Conservation (phyloP, 2,888 invertebrate species). For the Palloptera scutellata region DNA sequence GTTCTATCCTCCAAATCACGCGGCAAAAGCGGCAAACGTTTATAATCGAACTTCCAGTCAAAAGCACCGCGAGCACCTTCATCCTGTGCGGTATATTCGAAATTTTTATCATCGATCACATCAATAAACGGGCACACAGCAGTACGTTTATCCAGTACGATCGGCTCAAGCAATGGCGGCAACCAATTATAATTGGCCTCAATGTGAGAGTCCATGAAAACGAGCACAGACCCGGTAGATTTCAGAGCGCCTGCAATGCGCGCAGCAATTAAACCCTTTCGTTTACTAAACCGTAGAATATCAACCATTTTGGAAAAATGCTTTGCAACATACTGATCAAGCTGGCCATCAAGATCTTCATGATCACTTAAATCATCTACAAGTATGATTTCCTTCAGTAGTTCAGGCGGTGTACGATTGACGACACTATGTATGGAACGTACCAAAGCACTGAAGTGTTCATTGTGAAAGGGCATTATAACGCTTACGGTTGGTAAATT, state of each 20-base stretch:
- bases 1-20: constrained; percentile 46
- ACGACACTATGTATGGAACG: constrained; percentile 80
- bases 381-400: constrained; percentile 87
- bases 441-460: constrained; percentile 85
- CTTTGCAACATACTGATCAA: constrained; percentile 77
- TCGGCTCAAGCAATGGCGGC: constrained; percentile 89
- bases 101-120: constrained; percentile 65
- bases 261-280: constrained; percentile 87
- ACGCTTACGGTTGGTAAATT: constrained; percentile 78
- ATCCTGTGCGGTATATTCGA: constrained; percentile 37
- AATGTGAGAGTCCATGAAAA: constrained; percentile 90
- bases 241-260: constrained; percentile 80
- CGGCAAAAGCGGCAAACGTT: constrained; percentile 75
- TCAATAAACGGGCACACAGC: constrained; percentile 86
- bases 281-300: constrained; percentile 73
- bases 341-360: constrained; percentile 71
- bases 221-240: constrained; percentile 79
- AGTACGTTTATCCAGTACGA: constrained; percentile 81
- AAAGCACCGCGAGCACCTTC: constrained; percentile 38
- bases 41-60: constrained; percentile 59
- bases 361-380: constrained; percentile 87
- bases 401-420: constrained; percentile 78
- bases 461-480: constrained; percentile 91
- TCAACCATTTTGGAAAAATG: constrained; percentile 71
- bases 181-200: constrained; percentile 73